Evolutionary conservation across 2,113 vertebrate species (phyloP), one percentile per base, ranked within the genome.

Genomic region (Nesogale talazaci): DNA sequence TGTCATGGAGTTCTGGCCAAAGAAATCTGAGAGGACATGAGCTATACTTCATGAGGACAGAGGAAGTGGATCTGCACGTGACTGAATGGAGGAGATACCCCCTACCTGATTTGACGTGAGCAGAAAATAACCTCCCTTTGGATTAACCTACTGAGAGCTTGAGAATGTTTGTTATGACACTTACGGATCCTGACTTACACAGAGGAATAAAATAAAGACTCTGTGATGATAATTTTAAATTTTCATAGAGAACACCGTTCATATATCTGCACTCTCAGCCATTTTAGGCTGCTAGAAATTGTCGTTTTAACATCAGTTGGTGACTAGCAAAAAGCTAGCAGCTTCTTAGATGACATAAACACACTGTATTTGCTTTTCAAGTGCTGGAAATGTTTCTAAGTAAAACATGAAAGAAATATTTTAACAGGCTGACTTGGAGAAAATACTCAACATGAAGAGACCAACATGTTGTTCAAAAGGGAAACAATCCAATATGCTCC

Each of bases 361-460:
- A 94, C 88, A 91, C 81, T 83, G 57, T 89, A 97, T 96, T 96
- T 97, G 94, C 86, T 95, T 96, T 95, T 96, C 90, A 96, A 95
- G 93, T 93, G 63, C 90, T 95, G 67, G 77, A 94, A 96, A 95
- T 89, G 80, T 92, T 94, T 96, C 91, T 92, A 94, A 92, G 72
- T 90, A 92, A 95, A 95, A 95, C 90, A 96, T 75, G 86, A 94
- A 94, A 95, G 90, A 96, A 96, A 95, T 92, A 93, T 87, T 95
- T 96, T 88, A 95, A 94, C 75, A 96, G 93, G 81, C 72, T 86
- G 36, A 93, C 83, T 96, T 94, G 72, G 77, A 74, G 83, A 46
- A 96, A 93, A 89, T 82, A 77, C 57, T 92, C 86, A 92, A 93
- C 67, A 92, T 40, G 76, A 94, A 82, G 79, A 93, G 42, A 94